Conservation (phyloP, 2,113 vertebrate species). For the Lates calcarifer region DNA sequence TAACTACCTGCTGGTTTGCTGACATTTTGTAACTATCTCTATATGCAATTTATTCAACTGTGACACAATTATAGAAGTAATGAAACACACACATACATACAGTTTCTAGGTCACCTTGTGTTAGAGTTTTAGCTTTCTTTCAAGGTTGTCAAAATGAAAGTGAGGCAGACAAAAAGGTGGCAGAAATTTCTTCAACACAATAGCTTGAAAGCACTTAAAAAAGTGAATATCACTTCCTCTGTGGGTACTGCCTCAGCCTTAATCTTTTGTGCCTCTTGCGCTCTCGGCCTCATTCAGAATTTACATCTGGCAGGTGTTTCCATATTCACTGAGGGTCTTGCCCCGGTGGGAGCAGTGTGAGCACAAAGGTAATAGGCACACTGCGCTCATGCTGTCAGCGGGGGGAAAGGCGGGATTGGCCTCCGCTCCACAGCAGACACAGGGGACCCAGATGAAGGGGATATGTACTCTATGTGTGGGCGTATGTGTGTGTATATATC, state of each 20-base stretch:
- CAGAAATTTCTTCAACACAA: not conserved
- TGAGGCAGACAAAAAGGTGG: constrained; percentile 15
- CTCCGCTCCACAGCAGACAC: constrained; percentile 42
- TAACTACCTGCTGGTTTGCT: not conserved
- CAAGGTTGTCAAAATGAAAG: constrained; percentile 41
- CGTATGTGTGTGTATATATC: constrained; percentile 4
- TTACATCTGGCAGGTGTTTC: constrained; percentile 66
- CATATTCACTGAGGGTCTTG: constrained; percentile 65
- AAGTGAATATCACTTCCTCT: constrained; percentile 21
- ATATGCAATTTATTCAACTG: constrained; percentile 2
- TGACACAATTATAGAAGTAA: constrained; percentile 28
- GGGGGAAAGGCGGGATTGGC: constrained; percentile 47
- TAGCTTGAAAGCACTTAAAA: constrained; percentile 24
- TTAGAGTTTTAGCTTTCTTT: constrained; percentile 32
- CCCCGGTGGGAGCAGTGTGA: constrained; percentile 51
- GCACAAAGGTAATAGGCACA: constrained; percentile 58
- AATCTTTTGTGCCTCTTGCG: constrained; percentile 52
- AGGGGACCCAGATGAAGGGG: constrained; percentile 74
- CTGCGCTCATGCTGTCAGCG: constrained; percentile 46
- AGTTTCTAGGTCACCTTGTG: constrained; percentile 51
- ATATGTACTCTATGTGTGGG: constrained; percentile 36
- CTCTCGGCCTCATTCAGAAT: constrained; percentile 58
- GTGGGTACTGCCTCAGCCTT: not conserved
- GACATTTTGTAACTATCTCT: not conserved
- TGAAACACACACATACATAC: constrained; percentile 2